Evolutionary conservation across 2,888 invertebrate species (phyloP), one percentile per base, ranked within the genome.

Genomic region (Epirrhoe tristata): DNA sequence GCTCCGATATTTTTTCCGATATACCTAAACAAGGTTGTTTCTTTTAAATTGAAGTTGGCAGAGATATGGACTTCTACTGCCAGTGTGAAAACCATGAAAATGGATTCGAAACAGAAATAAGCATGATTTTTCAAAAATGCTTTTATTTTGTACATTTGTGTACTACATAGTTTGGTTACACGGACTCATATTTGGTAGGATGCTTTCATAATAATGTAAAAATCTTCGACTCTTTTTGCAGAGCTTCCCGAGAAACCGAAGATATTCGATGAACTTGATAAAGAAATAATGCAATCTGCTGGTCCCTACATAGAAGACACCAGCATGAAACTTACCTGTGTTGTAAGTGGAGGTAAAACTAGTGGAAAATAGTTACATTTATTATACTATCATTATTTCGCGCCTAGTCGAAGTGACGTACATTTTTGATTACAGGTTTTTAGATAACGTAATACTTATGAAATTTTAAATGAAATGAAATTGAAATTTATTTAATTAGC

Each of bases 231-330:
- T 54, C n/a, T 84, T 86, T 74, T 95, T 95, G 0, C 95, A 96
- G 96, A 96, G 76, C 95, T 96, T 60, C 96, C 97, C 10, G 95
- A 95, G 75, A 96, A 95, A 77, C 96, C 96, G 34, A 96, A 94
- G 72, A 96, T 97, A 77, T 94, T 96, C 74, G 96, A 96, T 80
- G 96, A 96, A 74, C 88, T 92, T 56, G 96, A 96, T 57, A 95
- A 94, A 77, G 95, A 95, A 77, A 93, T 96, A 0, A 82, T 94
- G 1, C 93, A 94, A 0, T 87, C 95, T 0, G 96, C 96, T 0
- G 97, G 96, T 1, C 96, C 97, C 0, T 97, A 96, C 81, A 93
- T 95, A 75, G 97, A 97, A 88, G 96, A 96, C 39, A 94, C 95
- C 16, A 94, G 95, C 76, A 93, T 96, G 89, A 95, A 95, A 81